Conservation (phyloP, 2,113 vertebrate species). For the Aptenodytes forsteri region DNA sequence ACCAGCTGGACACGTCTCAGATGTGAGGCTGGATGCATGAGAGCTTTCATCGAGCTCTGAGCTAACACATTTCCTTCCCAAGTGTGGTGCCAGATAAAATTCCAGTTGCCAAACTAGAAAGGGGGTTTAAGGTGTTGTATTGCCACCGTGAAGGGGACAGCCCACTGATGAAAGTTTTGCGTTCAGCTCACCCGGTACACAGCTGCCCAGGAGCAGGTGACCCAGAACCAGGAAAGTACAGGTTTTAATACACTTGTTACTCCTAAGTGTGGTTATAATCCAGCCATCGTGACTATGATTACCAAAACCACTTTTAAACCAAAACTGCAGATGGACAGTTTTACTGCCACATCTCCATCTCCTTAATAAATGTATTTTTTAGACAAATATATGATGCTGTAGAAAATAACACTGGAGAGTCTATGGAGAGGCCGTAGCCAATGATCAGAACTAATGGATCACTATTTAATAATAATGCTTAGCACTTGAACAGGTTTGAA, state of each 20-base stretch:
- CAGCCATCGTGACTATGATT: background rate
- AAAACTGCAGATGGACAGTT: background rate
- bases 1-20: background rate
- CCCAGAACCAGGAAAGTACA: background rate
- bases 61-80: background rate
- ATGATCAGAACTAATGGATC: conserved; percentile 27
- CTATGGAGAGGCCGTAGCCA: background rate
- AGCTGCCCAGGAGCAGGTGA: background rate
- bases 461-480: background rate
- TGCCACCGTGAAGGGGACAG: background rate
- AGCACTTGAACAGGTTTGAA: background rate
- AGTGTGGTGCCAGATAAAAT: background rate
- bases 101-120: background rate
- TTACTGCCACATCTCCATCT: background rate
- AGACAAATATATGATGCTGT: background rate
- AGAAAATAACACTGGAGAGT: background rate
- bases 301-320: background rate
- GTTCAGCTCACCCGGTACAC: background rate
- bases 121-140: background rate
- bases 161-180: background rate
- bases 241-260: background rate
- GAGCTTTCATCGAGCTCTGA: background rate
- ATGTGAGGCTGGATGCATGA: rapidly evolving
- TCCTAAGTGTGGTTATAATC: background rate
- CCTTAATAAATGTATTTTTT: background rate